Percentiles rank a stretch among this genome's conserved stretches.
These are phyloP conservation scores for Watsonalla binaria DNA, from an alignment of 2,888 invertebrate genomes.

Conservation along the genomic window DNA sequence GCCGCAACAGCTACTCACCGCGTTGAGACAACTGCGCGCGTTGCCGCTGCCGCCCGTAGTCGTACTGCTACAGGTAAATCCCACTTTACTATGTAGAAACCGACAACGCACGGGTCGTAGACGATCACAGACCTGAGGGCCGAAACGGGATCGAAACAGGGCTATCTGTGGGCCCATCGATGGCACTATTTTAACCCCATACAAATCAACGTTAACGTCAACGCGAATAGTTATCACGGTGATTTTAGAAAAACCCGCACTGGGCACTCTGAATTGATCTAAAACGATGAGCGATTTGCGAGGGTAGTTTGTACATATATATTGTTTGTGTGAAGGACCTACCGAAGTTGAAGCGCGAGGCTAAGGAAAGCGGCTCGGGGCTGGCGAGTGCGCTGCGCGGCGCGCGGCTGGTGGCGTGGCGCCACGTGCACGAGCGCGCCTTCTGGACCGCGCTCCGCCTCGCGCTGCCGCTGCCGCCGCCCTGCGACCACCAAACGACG, in stretches of 20 bases:
- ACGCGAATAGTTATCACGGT: background rate
- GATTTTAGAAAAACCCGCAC: background rate
- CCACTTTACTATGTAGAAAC: background rate
- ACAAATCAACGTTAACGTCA: no score
- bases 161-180: background rate
- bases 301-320: no score
- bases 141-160: no score
- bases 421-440: slow-evolving; percentile 72
- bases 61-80: slow-evolving; percentile 61
- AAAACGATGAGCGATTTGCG: no score
- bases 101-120: no score
- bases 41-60: slow-evolving; percentile 62
- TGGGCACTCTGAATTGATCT: no score
- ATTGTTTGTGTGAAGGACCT: slow-evolving; percentile 65
- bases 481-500: slow-evolving; percentile 4
- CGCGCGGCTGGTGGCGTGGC: slow-evolving; percentile 74
- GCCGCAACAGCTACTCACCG: slow-evolving; percentile 55
- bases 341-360: slow-evolving; percentile 73
- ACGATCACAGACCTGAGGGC: no score
- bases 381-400: slow-evolving; percentile 63
- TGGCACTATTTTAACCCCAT: background rate
- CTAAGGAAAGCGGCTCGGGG: slow-evolving; percentile 74
- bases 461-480: slow-evolving; percentile 78
- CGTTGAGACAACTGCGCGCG: slow-evolving; percentile 56
- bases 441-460: slow-evolving; percentile 83